A percentile compares a stretch with the other conserved stretches of the same genome.
phyloP scores from a whole-genome alignment of 2,797 vertebrate species.

The Nannoperca obscura region DNA sequence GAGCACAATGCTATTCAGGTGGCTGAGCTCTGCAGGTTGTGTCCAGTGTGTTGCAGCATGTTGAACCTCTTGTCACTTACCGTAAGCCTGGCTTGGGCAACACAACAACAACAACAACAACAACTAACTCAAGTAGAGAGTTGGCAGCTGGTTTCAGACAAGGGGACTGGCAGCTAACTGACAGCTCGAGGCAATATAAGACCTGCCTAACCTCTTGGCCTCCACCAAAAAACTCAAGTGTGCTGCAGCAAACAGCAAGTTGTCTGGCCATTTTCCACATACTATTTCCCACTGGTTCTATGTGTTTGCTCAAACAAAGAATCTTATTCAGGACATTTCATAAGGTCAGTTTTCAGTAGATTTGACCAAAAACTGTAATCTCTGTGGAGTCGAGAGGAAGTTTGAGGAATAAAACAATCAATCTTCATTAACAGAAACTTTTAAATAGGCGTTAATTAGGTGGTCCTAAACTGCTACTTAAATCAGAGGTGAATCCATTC shows the following conservation, averaged over 20 bases:
- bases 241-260: constrained; percentile 18
- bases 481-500: constrained; percentile 12
- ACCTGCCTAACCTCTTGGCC: constrained; percentile 26
- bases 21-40: constrained; percentile 38
- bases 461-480: neutral
- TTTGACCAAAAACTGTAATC: constrained; percentile 32
- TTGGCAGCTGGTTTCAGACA: constrained; percentile 26
- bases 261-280: constrained; percentile 31
- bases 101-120: constrained; percentile 14
- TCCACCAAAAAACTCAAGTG: neutral
- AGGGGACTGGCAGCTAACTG: constrained; percentile 39
- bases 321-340: constrained; percentile 26
- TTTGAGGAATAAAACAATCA: neutral
- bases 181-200: constrained; percentile 5
- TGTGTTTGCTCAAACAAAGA: constrained; percentile 33
- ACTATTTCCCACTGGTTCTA: constrained; percentile 40
- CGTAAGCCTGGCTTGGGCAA: constrained; percentile 42
- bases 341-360: constrained; percentile 32
- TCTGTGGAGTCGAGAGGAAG: neutral
- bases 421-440: neutral
- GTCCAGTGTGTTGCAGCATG: constrained; percentile 21
- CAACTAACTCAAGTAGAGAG: constrained; percentile 27
- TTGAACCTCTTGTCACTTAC: constrained; percentile 53
- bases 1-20: constrained; percentile 1
- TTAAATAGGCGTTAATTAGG: constrained; percentile 4